Evolutionary conservation across 92 coral and sea anemone genomes (phyloP).

Genomic region (Parazoanthus darwini): DNA sequence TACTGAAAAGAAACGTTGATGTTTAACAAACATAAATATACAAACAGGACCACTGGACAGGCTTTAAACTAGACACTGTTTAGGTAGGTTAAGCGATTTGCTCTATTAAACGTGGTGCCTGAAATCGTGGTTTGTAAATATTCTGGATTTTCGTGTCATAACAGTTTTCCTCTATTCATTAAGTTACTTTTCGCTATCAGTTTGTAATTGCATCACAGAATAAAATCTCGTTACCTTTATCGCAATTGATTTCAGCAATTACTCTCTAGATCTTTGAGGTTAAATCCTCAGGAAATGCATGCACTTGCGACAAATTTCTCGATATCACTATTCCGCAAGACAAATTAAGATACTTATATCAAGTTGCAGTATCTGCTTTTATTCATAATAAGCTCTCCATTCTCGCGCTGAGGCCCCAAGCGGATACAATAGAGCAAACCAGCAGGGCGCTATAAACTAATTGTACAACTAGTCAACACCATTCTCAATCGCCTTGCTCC

Average conservation of each 20-base stretch:
- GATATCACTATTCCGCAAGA: slow-evolving; percentile 58
- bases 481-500: slow-evolving; percentile 42
- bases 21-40: slow-evolving; percentile 14
- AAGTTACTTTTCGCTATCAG: not conserved
- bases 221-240: not conserved
- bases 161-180: not conserved
- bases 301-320: slow-evolving; percentile 8
- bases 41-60: slow-evolving; percentile 34
- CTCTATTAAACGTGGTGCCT: not conserved
- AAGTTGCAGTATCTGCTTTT: slow-evolving; percentile 64
- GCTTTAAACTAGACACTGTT: not conserved
- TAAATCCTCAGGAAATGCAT: not conserved
- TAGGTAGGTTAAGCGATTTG: not conserved
- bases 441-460: slow-evolving; percentile 50
- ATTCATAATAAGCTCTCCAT: slow-evolving; percentile 53
- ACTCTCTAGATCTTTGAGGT: not conserved
- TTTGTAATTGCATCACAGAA: not conserved
- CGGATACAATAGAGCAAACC: slow-evolving; percentile 32
- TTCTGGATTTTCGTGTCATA: slow-evolving; percentile 13
- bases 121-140: not conserved
- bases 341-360: slow-evolving; percentile 70
- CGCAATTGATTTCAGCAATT: slow-evolving; percentile 5
- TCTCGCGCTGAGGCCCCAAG: slow-evolving; percentile 38
- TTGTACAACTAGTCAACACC: slow-evolving; percentile 66
- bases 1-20: slow-evolving; percentile 5